Conservation (phyloP, 37 sponge, comb jelly and placozoan species). For the Cliona cf. orientalis region DNA sequence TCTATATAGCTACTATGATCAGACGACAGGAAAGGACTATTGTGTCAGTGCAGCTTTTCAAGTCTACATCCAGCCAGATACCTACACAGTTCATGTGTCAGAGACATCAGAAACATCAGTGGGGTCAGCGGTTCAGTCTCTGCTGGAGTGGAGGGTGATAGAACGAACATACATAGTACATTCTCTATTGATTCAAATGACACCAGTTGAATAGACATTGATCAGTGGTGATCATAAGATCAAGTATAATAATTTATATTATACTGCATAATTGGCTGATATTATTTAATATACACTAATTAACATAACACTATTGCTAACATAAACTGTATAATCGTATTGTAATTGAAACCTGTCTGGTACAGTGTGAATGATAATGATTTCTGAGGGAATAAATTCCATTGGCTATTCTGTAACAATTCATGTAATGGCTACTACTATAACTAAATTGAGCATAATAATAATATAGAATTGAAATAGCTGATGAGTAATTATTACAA, state of each 20-base stretch:
- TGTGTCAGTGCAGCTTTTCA: conserved; percentile 18
- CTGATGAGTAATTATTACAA: too few relatives aligned
- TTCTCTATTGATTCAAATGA: conserved; percentile 38
- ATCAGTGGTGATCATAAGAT: background rate
- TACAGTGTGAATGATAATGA: background rate
- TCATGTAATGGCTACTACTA: too few relatives aligned
- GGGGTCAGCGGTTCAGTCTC: background rate
- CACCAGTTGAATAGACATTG: background rate
- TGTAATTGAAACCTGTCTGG: background rate
- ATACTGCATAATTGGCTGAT: background rate
- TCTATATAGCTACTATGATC: conserved; percentile 10
- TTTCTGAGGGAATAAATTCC: too few relatives aligned
- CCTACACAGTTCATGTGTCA: conserved; percentile 35
- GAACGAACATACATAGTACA: conserved; percentile 56
- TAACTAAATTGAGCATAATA: too few relatives aligned
- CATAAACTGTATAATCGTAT: background rate
- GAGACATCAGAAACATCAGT: background rate
- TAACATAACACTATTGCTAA: background rate
- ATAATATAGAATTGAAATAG: too few relatives aligned
- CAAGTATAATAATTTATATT: background rate
- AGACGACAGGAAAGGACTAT: background rate
- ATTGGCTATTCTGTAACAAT: too few relatives aligned
- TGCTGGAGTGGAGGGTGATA: conserved; percentile 37
- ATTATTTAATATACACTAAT: too few relatives aligned
- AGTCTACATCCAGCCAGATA: conserved; percentile 60